A percentile compares a stretch with the other conserved stretches of the same genome.
Conservation (phyloP, 2,888 invertebrate genomes). For the Trachelus troglodyta region DNA sequence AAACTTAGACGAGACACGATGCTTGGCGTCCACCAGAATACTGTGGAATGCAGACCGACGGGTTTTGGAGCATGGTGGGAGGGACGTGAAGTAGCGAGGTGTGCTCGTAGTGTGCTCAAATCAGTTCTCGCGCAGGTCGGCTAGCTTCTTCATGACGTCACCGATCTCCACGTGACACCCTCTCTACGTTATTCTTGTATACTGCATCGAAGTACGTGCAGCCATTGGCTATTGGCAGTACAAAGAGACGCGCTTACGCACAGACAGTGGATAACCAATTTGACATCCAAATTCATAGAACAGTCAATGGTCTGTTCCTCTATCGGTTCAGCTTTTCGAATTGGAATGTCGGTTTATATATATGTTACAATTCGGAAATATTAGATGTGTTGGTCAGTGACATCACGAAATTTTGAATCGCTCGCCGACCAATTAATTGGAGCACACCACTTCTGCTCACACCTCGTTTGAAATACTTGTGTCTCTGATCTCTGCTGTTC, state of each 20-base stretch:
- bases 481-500: neutral
- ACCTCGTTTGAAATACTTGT: neutral
- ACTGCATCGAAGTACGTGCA: neutral
- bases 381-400: neutral
- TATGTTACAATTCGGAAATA: neutral
- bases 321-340: neutral
- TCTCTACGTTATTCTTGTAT: neutral
- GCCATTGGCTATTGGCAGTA: neutral
- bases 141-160: slow-evolving; percentile 8
- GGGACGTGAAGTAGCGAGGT: slow-evolving; percentile 34
- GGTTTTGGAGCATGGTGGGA: slow-evolving; percentile 57
- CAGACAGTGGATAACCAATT: neutral
- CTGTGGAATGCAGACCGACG: slow-evolving; percentile 65
- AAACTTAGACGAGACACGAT: slow-evolving; percentile 18
- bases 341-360: neutral
- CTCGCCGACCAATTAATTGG: neutral
- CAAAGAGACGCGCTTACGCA: neutral
- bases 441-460: neutral
- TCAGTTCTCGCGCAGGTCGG: slow-evolving; percentile 26
- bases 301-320: neutral
- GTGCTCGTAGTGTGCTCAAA: slow-evolving; percentile 17
- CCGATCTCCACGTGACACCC: slow-evolving; percentile 7
- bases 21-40: slow-evolving; percentile 53
- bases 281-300: neutral
- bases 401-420: neutral